These are phyloP conservation scores for Blomia tropicalis DNA, from an alignment of 2,888 invertebrate genomes.

Conservation along the genomic window DNA sequence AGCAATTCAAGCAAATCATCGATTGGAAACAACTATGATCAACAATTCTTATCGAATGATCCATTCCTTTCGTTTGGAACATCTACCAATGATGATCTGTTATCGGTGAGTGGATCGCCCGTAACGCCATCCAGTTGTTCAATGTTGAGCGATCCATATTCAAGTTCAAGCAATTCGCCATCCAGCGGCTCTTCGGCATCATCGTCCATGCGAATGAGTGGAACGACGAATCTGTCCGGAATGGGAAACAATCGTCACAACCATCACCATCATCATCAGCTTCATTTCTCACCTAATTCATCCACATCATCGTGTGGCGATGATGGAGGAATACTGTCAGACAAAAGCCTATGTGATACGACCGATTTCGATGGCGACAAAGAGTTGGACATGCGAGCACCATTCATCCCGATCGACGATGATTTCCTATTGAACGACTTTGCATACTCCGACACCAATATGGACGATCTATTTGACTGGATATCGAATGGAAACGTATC, in stretches of 20 bases:
- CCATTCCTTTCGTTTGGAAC: conserved; percentile 1
- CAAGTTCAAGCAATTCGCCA: conserved; percentile 18
- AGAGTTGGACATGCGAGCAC: conserved; percentile 21
- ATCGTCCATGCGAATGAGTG: conserved; percentile 9
- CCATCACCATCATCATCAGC: not conserved
- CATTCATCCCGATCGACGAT: conserved; percentile 21
- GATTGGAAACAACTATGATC: not conserved
- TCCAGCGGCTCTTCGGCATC: too few species aligned
- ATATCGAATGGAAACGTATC: not conserved
- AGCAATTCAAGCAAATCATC: not conserved
- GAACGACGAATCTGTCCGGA: conserved; percentile 13
- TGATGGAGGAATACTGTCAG: conserved; percentile 15
- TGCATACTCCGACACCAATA: conserved; percentile 16
- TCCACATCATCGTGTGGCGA: conserved; percentile 5
- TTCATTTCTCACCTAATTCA: conserved; percentile 17
- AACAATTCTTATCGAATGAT: not conserved
- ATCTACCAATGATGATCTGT: not conserved
- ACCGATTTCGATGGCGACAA: conserved; percentile 18
- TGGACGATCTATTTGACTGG: conserved; percentile 20
- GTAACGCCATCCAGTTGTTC: not conserved
- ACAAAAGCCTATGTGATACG: conserved; percentile 15
- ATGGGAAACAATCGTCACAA: conserved; percentile 6
- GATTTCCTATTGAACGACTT: conserved; percentile 18
- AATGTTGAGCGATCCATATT: conserved; percentile 24
- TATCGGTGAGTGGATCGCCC: not conserved